phyloP scores from a whole-genome alignment of 2,113 vertebrate genomes.

The Periophthalmodon schlosseri region DNA sequence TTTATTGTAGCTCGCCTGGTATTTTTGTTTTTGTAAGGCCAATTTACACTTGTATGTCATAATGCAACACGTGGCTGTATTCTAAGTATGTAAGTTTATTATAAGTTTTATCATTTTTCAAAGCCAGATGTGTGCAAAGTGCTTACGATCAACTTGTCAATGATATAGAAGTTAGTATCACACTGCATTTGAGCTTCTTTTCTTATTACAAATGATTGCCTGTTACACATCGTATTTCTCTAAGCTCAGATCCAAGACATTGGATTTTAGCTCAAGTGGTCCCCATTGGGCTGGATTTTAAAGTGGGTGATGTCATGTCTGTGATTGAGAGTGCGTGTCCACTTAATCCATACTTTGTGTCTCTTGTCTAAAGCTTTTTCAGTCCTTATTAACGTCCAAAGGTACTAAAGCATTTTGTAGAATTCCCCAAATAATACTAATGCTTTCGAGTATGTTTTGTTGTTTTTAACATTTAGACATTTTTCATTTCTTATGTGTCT shows the following conservation, averaged over 20 bases:
- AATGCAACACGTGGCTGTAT: no score
- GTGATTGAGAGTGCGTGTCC: constrained; percentile 58
- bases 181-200: background rate
- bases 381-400: background rate
- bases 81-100: no score
- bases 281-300: constrained; percentile 58
- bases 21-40: no score
- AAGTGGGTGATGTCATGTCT: constrained; percentile 77
- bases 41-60: no score
- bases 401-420: background rate
- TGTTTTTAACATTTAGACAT: background rate
- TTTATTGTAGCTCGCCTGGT: no score
- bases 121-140: no score
- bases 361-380: constrained; percentile 28
- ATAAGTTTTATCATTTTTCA: no score
- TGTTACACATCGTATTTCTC: background rate
- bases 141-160: background rate
- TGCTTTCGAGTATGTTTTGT: background rate
- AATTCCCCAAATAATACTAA: background rate
- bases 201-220: background rate
- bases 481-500: background rate
- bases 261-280: constrained; percentile 58
- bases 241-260: constrained; percentile 12
- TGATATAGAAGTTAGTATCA: background rate
- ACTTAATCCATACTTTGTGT: constrained; percentile 60